Evolutionary conservation across 92 coral and sea anemone species (phyloP), one percentile per base, ranked within the genome.

Genomic region (Actinostola sp.): DNA sequence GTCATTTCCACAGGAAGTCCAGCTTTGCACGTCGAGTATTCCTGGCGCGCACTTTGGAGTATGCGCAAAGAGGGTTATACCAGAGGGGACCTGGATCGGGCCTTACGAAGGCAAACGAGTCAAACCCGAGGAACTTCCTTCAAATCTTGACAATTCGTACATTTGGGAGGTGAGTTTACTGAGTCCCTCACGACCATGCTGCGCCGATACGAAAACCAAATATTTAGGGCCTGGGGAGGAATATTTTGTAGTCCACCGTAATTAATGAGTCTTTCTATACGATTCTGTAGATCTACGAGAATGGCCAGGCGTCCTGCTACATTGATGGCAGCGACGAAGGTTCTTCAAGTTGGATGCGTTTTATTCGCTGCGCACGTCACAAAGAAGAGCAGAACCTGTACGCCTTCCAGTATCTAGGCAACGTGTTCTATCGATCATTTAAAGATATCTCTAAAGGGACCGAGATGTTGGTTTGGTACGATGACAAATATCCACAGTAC

Each of bases 21-120:
- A 95, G 57, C 71, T 95, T 32, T 92, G 97, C 26, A 82, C 90
- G 7, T 95, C 99, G 0, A 68, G 82, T 44, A 88, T 89, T 24
- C 93, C 91, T 16, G 86, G 92, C 7, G 82, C 76, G 52, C 75
- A 50, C 2, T 77, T 78, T 50, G 99, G 99, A 3, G 90, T 95
- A 25, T 93, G 92, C 75, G 96, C 99, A 44, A 95, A 88, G 78
- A 92, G 88, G 78, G 71, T 77, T 34, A 92, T 95, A 59, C 99
- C 99, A 1, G 84, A 82, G 15, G 99, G 99, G 20, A 95, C 99
- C 12, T 95, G 99, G 99, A 92, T 95, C 58, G 99, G 99, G 1
- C 99, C 99, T 41, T 95, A 95, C 75, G 97, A 95, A 71, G 99
- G 99, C 29, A 86, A 78, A 32, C 67, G 91, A 57, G 84, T 88